Conservation (phyloP, 2,797 vertebrate genomes). For the Anguilla obscura region DNA sequence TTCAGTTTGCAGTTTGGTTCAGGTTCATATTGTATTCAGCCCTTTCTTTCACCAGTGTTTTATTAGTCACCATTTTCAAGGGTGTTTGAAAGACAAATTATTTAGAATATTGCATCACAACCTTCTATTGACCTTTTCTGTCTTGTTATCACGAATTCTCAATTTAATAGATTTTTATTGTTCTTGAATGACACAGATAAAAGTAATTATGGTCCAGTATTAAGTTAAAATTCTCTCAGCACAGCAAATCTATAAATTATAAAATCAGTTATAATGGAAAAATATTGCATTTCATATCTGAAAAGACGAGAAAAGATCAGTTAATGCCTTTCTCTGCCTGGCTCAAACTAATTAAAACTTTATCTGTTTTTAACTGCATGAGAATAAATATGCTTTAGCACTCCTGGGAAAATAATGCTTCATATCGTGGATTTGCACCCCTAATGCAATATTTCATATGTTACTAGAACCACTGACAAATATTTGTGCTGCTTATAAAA, state of each 20-base stretch:
- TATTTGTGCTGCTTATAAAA: not conserved
- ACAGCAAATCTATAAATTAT: constrained; percentile 55
- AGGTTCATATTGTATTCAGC: not conserved
- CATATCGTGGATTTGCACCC: not conserved
- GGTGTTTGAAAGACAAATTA: not conserved
- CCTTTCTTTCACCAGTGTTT: not conserved
- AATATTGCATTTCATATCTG: constrained; percentile 73
- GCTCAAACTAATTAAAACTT: constrained; percentile 64
- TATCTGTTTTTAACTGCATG: constrained; percentile 48
- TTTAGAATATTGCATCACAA: constrained; percentile 47
- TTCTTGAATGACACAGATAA: constrained; percentile 48
- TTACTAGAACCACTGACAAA: not conserved
- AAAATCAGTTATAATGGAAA: constrained; percentile 79
- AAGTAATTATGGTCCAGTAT: constrained; percentile 53
- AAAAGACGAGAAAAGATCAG: constrained; percentile 63
- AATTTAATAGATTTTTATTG: constrained; percentile 58
- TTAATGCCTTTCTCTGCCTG: constrained; percentile 54
- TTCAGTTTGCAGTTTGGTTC: not conserved
- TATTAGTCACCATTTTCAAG: not conserved
- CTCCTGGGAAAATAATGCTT: not conserved
- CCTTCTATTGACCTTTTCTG: constrained; percentile 43
- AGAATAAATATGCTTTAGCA: not conserved
- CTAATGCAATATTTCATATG: not conserved
- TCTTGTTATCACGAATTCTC: constrained; percentile 49
- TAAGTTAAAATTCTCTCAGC: constrained; percentile 45